These are phyloP conservation scores for Drosophila meridiana DNA, from an alignment of 2,888 invertebrate species.

Conservation along the genomic window DNA sequence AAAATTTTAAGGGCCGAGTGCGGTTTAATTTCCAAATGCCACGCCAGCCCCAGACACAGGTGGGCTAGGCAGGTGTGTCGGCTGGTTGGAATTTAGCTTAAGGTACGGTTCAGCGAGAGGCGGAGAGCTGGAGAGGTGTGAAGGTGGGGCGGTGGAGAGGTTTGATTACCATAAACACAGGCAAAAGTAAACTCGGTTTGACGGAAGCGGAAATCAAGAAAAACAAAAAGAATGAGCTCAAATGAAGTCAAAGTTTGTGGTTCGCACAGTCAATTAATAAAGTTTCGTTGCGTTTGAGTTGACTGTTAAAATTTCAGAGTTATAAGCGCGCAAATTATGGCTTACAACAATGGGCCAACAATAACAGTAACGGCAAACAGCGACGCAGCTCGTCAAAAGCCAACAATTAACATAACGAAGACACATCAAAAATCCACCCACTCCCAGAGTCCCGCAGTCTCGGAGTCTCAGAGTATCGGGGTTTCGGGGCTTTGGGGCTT, in stretches of 20 bases:
- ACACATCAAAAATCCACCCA: conserved; percentile 68
- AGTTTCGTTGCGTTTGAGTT: conserved; percentile 72
- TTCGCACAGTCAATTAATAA: conserved; percentile 69
- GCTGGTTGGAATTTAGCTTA: conserved; percentile 35
- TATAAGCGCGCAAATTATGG: conserved; percentile 75
- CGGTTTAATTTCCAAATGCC: conserved; percentile 77
- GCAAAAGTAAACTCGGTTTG: conserved; percentile 27
- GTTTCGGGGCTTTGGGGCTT: conserved; percentile 5
- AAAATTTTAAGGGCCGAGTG: conserved; percentile 77
- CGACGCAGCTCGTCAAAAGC: conserved; percentile 50
- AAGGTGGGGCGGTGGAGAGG: conserved; percentile 27
- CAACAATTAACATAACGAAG: conserved; percentile 81
- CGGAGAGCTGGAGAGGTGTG: not conserved
- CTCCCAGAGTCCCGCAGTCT: conserved; percentile 3
- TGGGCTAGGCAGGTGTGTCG: conserved; percentile 55
- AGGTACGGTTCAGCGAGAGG: not conserved
- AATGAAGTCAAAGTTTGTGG: conserved; percentile 69
- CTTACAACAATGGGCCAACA: conserved; percentile 53
- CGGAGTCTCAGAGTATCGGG: not conserved
- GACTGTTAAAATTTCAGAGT: conserved; percentile 54
- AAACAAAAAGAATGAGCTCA: conserved; percentile 77
- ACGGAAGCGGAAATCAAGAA: conserved; percentile 77
- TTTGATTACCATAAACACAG: conserved; percentile 77
- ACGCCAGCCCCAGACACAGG: conserved; percentile 67
- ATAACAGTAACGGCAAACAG: conserved; percentile 29